Percentiles rank a stretch among this genome's conserved stretches.
phyloP scores from a whole-genome alignment of 2,797 vertebrate species.

The Steatocranus sp. region DNA sequence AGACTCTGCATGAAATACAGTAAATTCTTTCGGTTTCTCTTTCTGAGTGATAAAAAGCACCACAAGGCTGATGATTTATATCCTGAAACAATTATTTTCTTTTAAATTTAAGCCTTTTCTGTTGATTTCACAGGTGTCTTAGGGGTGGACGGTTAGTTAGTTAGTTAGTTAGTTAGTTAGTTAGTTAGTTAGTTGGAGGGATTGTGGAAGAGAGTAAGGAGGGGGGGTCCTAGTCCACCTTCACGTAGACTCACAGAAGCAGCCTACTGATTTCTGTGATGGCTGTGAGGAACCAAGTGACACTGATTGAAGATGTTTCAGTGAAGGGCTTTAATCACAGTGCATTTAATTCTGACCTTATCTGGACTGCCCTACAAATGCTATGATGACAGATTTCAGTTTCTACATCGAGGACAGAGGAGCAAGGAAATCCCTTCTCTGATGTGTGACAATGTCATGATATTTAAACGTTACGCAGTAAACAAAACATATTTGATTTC shows the following conservation, averaged over 20 bases:
- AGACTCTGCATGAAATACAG: background rate
- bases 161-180: too few species aligned
- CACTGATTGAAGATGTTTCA: background rate
- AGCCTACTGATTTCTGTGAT: constrained; percentile 17
- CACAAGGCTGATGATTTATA: background rate
- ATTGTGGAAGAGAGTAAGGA: background rate
- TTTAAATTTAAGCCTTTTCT: background rate
- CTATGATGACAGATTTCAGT: background rate
- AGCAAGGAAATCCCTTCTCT: background rate
- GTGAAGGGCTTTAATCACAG: background rate
- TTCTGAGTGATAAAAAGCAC: background rate
- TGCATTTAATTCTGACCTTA: background rate
- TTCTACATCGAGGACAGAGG: background rate
- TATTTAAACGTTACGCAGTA: background rate
- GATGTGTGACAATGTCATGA: background rate
- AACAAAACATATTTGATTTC: background rate
- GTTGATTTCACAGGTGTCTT: background rate
- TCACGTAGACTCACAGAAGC: constrained; percentile 20
- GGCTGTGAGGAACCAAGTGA: background rate
- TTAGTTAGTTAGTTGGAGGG: too few species aligned
- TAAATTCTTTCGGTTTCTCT: background rate
- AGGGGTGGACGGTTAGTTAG: background rate
- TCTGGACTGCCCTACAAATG: background rate
- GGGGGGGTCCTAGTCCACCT: background rate
- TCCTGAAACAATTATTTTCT: background rate